Evolutionary conservation across 2,113 vertebrate genomes (phyloP), one percentile per base, ranked within the genome.

Genomic region (Clarias batrachus): DNA sequence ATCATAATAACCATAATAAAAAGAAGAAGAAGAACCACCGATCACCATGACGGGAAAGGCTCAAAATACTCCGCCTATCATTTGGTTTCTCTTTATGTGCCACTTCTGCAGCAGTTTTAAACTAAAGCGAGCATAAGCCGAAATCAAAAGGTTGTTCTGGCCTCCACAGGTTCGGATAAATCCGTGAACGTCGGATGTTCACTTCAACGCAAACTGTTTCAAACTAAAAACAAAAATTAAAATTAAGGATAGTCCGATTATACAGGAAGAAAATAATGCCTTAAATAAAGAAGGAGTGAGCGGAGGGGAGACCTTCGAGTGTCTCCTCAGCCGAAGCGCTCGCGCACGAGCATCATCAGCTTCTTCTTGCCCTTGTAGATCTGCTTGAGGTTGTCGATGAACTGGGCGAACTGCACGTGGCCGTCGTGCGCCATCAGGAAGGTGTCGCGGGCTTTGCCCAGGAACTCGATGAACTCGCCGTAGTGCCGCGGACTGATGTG

Each of bases 291-390:
- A 85, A 87, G 88, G 81, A 89, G 90, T 87, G 88, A 86, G 56
- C 4, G 7, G 48, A 48, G 30, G 54, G 60, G 17, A 60, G 82
- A 89, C 94, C 17, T 14, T 12, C 33, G 48, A 21, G 0, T 4
- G 4, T 60, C 21, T 71, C 89, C 91, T 99, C 96, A 99, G 91
- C 98, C 98, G 82, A 99, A 99, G 87, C 97, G 96, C 90, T 99
- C 98, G 83, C 98, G 94, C 85, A 99, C 97, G 93, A 99, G 92
- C 96, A 99, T 95, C 98, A 99, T 99, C 89, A 99, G 96, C 94
- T 99, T 99, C 95, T 99, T 99, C 95, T 99, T 99, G 95, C 98
- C 98, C 95, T 99, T 99, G 93, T 99, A 99, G 94, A 98, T 99
- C 94, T 99, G 98, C 93, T 99, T 99, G 91, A 99, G 97, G 96